Evolutionary conservation across 1,140 invertebrate species (phyloP), one percentile per base, ranked within the genome.

Genomic region (Thrips palmi): DNA sequence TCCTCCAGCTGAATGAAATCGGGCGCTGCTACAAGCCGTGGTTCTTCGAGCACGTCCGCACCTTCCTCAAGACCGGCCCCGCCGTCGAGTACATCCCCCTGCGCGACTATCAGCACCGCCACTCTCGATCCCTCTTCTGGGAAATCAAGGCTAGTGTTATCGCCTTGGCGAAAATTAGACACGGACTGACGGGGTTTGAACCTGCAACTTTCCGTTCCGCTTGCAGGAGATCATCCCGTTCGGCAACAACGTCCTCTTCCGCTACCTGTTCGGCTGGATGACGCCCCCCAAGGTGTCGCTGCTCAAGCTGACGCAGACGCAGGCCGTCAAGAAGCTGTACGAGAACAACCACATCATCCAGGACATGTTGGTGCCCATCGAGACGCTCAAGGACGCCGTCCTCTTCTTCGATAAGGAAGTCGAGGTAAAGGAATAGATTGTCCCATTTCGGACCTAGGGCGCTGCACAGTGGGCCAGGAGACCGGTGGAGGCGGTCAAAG

Each of bases 221-320:
- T 64, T 69, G 5, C 53, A 81, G 74, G 78, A 86, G 45, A 84
- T 87, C 28, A 73, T 86, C 42, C 74, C 80, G 4, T 87, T 86
- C 56, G 82, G 82, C n/a, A 86, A 87, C 54, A 68, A 82, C 48
- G 42, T 58, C 0, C 25, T 81, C 6, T 87, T 86, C 56, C 70
- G 82, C 3, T 70, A 64, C 24, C 48, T 79, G 2, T 66, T 82
- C 40, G 82, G 81, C 1, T 85, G 81, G 81, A 56, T 79, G 52
- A 71, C 82, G 53, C 82, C 82, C 1, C 79, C 80, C 1, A 86
- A 86, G 55, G 71, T 88, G 6, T 79, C 80, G 0, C 58, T 88
- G 4, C 57, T 88, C 31, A 88, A 88, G 52, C 56, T 84, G 23
- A 86, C 82, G 2, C 81, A 85, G 56, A 74, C 76, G 0, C 58